phyloP scores from a whole-genome alignment of 1,140 invertebrate genomes.

The Euwallacea fornicatus region DNA sequence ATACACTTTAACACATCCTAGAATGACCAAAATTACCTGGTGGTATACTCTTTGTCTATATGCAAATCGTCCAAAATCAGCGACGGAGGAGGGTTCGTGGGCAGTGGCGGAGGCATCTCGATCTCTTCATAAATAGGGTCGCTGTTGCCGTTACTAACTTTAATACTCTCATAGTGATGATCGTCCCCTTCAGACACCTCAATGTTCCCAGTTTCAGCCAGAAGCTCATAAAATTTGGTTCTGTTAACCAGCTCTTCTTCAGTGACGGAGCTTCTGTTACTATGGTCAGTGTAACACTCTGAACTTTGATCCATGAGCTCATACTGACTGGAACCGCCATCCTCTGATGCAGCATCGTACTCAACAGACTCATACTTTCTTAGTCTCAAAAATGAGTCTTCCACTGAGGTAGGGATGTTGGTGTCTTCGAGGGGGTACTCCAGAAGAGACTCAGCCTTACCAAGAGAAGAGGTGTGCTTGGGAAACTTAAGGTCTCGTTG shows the following conservation, averaged over 20 bases:
- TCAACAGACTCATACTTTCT: conserved; percentile 50
- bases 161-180: conserved; percentile 78
- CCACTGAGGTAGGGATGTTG: conserved; percentile 56
- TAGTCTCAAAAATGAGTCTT: conserved; percentile 64
- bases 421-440: conserved; percentile 56
- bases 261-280: conserved; percentile 56
- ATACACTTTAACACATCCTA: conserved; percentile 26
- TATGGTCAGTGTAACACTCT: conserved; percentile 66
- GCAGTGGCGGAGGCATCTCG: conserved; percentile 75
- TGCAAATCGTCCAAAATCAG: conserved; percentile 61
- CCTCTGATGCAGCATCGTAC: conserved; percentile 59
- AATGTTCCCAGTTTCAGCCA: conserved; percentile 66
- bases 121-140: conserved; percentile 91
- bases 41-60: conserved; percentile 61
- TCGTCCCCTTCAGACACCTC: conserved; percentile 64
- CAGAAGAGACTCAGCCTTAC: conserved; percentile 40
- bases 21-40: conserved; percentile 47
- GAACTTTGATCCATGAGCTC: conserved; percentile 59
- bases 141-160: conserved; percentile 58
- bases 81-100: conserved; percentile 70
- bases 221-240: conserved; percentile 69
- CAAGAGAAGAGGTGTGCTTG: conserved; percentile 35
- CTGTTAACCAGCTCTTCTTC: conserved; percentile 61
- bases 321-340: conserved; percentile 57
- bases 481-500: conserved; percentile 45